These are phyloP conservation scores for Panzeria rudis DNA, from an alignment of 2,888 invertebrate genomes.

Conservation along the genomic window DNA sequence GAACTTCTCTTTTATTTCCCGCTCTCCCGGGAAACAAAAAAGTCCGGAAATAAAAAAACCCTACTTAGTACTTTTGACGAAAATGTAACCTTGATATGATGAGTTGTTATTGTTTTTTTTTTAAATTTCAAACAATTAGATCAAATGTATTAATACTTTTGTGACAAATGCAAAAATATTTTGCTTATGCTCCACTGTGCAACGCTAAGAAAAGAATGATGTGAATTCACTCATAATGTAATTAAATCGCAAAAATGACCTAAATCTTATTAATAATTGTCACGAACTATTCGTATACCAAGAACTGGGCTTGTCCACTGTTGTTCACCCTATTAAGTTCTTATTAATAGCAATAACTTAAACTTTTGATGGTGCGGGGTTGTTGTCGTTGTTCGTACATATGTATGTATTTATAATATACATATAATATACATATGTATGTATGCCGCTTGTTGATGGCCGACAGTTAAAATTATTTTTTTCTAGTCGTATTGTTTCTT, in stretches of 20 bases:
- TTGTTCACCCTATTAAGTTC: constrained; percentile 57
- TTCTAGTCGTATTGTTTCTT: constrained; percentile 15
- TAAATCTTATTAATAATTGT: constrained; percentile 65
- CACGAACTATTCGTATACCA: constrained; percentile 55
- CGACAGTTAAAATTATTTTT: constrained; percentile 36
- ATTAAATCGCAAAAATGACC: constrained; percentile 66
- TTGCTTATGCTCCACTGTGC: constrained; percentile 4
- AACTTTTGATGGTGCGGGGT: constrained; percentile 40
- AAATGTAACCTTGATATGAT: no score
- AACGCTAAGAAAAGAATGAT: constrained; percentile 6
- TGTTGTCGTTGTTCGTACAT: background rate
- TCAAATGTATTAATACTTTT: no score
- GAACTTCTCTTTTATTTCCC: no score
- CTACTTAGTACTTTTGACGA: no score
- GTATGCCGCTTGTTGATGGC: constrained; percentile 19
- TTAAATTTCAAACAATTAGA: no score
- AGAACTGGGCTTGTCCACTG: constrained; percentile 63
- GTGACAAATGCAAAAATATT: no score
- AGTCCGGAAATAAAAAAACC: no score
- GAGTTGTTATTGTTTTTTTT: no score
- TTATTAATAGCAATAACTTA: constrained; percentile 54
- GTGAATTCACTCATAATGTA: constrained; percentile 58
- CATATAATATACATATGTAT: no score
- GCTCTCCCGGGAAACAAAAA: no score
- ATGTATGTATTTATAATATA: no score